Percentiles rank a stretch among this genome's conserved stretches.
These are phyloP conservation scores for Coregonus sp. DNA, from an alignment of 2,797 vertebrate genomes.

Conservation along the genomic window DNA sequence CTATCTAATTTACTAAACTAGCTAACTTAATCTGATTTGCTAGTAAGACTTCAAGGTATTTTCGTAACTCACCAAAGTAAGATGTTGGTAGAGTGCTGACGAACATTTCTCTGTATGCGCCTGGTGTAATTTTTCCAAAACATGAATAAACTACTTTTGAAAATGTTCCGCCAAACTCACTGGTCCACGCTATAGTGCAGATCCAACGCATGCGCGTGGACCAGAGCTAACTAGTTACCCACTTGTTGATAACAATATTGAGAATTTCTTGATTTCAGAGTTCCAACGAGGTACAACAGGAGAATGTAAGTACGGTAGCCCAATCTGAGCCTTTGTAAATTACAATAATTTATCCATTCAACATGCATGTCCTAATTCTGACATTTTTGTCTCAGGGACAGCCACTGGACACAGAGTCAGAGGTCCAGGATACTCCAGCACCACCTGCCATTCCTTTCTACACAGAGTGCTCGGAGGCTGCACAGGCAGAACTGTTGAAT, in stretches of 20 bases:
- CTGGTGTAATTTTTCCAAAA: too few relatives aligned
- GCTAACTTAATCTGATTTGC: too few relatives aligned
- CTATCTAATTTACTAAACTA: too few relatives aligned
- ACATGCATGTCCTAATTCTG: neutral
- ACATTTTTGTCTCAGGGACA: slow-evolving; percentile 37
- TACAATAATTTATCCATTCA: neutral
- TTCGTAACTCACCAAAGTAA: too few relatives aligned
- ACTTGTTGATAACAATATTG: neutral
- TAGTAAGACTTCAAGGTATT: too few relatives aligned
- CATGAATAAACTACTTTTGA: neutral
- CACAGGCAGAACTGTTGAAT: slow-evolving; percentile 61
- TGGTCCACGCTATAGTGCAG: neutral
- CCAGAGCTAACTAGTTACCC: neutral
- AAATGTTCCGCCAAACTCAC: too few relatives aligned
- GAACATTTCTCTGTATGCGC: too few relatives aligned
- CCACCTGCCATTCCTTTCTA: neutral
- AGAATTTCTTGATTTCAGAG: neutral
- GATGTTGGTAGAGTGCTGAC: too few relatives aligned
- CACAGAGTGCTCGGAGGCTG: slow-evolving; percentile 50
- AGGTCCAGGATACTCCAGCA: neutral
- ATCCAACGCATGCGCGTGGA: neutral
- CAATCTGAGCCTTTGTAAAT: neutral
- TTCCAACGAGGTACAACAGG: neutral
- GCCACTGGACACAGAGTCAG: neutral
- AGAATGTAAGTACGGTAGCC: neutral